A percentile compares a stretch with the other conserved stretches of the same genome.
Conservation (phyloP, 2,888 invertebrate genomes). For the Melikaiella ostensackeni region DNA sequence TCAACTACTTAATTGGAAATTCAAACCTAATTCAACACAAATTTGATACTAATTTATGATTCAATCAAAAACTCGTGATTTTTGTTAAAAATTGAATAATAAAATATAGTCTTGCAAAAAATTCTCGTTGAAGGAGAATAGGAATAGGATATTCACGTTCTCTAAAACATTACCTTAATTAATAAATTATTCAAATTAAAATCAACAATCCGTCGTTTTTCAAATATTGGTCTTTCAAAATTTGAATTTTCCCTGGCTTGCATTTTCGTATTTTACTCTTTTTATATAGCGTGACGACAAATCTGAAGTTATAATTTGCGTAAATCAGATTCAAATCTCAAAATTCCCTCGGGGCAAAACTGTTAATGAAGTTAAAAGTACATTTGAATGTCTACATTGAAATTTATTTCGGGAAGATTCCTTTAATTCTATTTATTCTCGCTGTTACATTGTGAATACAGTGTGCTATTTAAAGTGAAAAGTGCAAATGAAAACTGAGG, state of each 20-base stretch:
- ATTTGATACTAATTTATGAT: slow-evolving; percentile 1
- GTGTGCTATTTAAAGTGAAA: neutral
- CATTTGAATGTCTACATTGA: slow-evolving; percentile 1
- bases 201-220: neutral
- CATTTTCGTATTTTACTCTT: neutral
- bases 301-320: neutral
- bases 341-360: neutral
- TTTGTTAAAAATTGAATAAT: too few species aligned
- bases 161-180: neutral
- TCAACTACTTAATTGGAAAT: slow-evolving; percentile 8
- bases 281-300: neutral
- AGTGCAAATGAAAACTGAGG: neutral
- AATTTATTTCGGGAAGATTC: neutral
- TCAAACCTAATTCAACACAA: neutral
- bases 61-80: neutral
- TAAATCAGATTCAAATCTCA: neutral
- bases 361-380: neutral
- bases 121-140: too few species aligned
- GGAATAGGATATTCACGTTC: neutral
- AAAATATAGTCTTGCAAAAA: too few species aligned
- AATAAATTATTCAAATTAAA: neutral
- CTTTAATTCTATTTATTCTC: neutral
- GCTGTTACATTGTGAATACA: neutral
- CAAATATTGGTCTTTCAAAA: neutral
- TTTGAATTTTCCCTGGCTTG: neutral